Percentiles rank a stretch among this genome's conserved stretches.
Conservation (phyloP, 2,797 vertebrate genomes). For the Potorous gilbertii region DNA sequence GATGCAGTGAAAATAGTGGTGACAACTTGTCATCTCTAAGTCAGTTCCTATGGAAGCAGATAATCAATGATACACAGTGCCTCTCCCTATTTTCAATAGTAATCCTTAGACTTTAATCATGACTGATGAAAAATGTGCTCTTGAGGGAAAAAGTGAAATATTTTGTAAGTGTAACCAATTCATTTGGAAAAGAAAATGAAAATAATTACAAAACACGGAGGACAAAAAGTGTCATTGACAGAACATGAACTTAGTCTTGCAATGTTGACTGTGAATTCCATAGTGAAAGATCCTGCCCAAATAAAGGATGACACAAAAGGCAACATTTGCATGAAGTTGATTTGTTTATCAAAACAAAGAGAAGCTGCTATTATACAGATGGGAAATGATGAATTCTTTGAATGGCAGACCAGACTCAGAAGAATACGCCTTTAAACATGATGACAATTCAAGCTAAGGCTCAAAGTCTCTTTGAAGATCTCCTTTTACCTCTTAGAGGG, state of each 20-base stretch:
- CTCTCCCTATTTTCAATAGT: background rate
- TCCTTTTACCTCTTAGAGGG: background rate
- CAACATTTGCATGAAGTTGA: background rate
- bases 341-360: background rate
- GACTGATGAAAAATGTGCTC: background rate
- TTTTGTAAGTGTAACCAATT: background rate
- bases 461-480: background rate
- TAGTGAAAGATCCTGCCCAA: background rate
- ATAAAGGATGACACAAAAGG: background rate
- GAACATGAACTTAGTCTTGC: background rate
- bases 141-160: background rate
- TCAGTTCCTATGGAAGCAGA: background rate
- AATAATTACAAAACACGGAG: background rate
- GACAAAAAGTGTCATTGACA: background rate
- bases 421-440: background rate
- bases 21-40: background rate
- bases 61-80: background rate
- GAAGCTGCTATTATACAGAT: background rate
- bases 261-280: background rate
- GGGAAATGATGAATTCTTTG: background rate
- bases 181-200: background rate
- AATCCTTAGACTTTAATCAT: background rate
- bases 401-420: background rate
- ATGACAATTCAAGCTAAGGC: background rate
- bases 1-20: background rate